Conservation (phyloP, 2,113 vertebrate genomes). For the Pleuronectes platessa region DNA sequence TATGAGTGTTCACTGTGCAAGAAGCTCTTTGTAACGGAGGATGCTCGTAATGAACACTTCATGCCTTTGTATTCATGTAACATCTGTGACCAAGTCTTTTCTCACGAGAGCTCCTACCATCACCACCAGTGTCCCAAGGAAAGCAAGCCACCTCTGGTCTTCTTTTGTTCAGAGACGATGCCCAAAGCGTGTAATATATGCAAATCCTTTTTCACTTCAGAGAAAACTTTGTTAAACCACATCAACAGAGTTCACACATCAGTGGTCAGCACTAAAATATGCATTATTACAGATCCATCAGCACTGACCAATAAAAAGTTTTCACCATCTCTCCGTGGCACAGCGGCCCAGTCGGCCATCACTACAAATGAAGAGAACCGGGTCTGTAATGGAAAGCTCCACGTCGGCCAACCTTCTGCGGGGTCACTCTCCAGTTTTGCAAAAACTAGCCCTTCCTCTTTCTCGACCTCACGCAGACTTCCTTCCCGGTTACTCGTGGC, state of each 20-base stretch:
- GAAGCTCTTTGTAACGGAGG: constrained; percentile 37
- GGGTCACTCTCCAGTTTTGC: neutral
- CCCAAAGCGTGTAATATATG: constrained; percentile 60
- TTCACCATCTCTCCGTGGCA: neutral
- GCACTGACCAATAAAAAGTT: neutral
- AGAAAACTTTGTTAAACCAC: constrained; percentile 51
- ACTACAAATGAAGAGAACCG: constrained; percentile 8
- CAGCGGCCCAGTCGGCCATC: neutral
- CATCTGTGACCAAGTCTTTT: constrained; percentile 72
- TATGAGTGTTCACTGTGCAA: constrained; percentile 62
- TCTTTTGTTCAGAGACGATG: constrained; percentile 61
- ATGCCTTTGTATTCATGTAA: constrained; percentile 68
- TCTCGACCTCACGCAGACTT: neutral
- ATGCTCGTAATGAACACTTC: constrained; percentile 58
- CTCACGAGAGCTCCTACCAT: constrained; percentile 33
- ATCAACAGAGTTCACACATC: constrained; percentile 59
- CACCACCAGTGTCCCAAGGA: constrained; percentile 66
- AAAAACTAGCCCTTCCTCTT: constrained; percentile 1
- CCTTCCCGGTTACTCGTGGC: too few relatives aligned
- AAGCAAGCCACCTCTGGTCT: constrained; percentile 10
- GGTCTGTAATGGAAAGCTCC: constrained; percentile 35
- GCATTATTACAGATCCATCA: constrained; percentile 42
- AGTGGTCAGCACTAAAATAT: constrained; percentile 60
- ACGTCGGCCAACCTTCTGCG: neutral
- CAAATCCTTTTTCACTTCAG: constrained; percentile 54